Evolutionary conservation across 2,113 vertebrate genomes (phyloP).

Genomic region (Odobenus rosmarus): DNA sequence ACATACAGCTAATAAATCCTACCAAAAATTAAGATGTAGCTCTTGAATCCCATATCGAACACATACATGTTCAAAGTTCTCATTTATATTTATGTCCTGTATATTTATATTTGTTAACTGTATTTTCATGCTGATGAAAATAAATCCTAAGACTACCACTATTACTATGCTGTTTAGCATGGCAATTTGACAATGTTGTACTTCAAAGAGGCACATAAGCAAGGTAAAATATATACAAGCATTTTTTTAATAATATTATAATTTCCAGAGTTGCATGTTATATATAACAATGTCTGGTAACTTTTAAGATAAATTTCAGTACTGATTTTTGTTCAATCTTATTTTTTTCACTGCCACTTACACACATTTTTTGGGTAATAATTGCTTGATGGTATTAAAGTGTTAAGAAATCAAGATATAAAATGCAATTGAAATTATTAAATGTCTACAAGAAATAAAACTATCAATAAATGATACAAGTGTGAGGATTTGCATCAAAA

Average conservation of each 20-base stretch:
- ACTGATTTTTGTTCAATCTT: not conserved
- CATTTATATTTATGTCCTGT: not conserved
- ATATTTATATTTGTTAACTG: not conserved
- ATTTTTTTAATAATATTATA: not conserved
- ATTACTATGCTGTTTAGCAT: not conserved
- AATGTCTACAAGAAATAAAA: not conserved
- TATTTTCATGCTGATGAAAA: conserved; percentile 7
- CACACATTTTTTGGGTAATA: not conserved
- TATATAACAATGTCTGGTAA: not conserved
- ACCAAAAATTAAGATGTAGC: not conserved
- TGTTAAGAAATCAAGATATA: not conserved
- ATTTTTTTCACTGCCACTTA: not conserved
- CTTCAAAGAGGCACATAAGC: not conserved
- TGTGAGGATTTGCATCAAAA: not conserved
- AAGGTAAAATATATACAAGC: not conserved
- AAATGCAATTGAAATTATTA: conserved; percentile 10
- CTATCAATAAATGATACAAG: not conserved
- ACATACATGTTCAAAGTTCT: not conserved
- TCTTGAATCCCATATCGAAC: not conserved
- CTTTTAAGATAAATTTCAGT: not conserved
- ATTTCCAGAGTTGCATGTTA: not conserved
- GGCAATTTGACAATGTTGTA: not conserved
- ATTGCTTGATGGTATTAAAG: not conserved
- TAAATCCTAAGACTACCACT: not conserved
- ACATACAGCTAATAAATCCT: not conserved